These are phyloP conservation scores for Rutilus rutilus DNA, from an alignment of 2,113 vertebrate species.

Conservation along the genomic window DNA sequence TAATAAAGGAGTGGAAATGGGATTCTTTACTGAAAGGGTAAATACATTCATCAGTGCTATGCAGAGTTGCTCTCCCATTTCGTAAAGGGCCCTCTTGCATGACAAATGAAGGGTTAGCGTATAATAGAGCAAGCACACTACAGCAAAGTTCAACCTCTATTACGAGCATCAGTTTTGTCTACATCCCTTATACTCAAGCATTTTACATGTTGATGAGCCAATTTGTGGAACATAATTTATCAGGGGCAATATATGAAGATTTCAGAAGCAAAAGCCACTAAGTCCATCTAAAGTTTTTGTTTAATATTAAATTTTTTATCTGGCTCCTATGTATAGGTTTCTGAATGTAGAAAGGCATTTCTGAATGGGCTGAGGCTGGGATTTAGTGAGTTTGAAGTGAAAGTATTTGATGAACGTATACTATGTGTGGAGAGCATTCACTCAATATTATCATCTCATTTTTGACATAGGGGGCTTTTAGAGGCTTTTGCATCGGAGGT, in stretches of 20 bases:
- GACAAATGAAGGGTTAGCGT: conserved; percentile 50
- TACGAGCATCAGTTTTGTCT: not conserved
- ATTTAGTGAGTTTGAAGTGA: too few species aligned
- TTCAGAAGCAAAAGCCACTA: too few species aligned
- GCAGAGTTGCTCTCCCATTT: conserved; percentile 39
- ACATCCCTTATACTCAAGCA: conserved; percentile 5
- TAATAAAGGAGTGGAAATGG: conserved; percentile 52
- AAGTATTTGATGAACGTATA: too few species aligned
- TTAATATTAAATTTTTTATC: too few species aligned
- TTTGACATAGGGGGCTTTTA: too few species aligned
- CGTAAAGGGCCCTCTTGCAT: conserved; percentile 39
- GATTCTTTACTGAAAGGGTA: conserved; percentile 55
- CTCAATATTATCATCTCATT: too few species aligned
- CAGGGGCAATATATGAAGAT: not conserved
- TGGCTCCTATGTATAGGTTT: too few species aligned
- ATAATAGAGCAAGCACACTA: conserved; percentile 35
- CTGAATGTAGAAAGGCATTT: too few species aligned
- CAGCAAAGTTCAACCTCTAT: not conserved
- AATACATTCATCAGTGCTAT: conserved; percentile 56
- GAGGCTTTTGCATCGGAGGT: too few species aligned
- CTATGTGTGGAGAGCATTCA: too few species aligned
- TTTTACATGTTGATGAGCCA: not conserved
- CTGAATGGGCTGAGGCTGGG: too few species aligned
- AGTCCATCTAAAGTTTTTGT: too few species aligned
- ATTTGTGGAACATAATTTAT: conserved; percentile 1